These are phyloP conservation scores for Cryptophagus acutangulus DNA, from an alignment of 2,888 invertebrate genomes.

Conservation along the genomic window DNA sequence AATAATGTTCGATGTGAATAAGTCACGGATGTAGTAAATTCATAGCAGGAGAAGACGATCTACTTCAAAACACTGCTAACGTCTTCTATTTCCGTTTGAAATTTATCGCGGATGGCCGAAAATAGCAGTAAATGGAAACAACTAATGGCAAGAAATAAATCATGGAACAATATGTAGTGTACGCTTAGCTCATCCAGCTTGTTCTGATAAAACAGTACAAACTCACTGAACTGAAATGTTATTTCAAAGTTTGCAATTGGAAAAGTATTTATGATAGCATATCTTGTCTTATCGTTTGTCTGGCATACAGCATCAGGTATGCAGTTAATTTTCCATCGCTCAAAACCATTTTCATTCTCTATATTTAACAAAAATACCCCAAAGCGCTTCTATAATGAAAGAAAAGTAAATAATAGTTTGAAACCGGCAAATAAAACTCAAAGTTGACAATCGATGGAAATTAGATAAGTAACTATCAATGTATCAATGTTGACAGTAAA, in stretches of 20 bases:
- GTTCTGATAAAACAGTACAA: slow-evolving; percentile 34
- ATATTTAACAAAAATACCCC: no score
- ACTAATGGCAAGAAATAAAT: slow-evolving; percentile 40
- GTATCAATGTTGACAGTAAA: slow-evolving; percentile 9
- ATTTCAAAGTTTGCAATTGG: slow-evolving; percentile 34
- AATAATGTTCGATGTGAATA: no score
- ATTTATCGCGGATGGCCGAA: slow-evolving; percentile 33
- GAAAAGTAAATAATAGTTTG: no score
- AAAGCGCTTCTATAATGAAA: no score
- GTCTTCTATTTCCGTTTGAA: slow-evolving; percentile 27
- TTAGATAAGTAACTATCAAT: slow-evolving; percentile 3
- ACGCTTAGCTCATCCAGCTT: slow-evolving; percentile 24
- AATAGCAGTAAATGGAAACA: slow-evolving; percentile 38
- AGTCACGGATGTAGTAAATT: no score
- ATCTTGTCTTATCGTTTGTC: slow-evolving; percentile 24
- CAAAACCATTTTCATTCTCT: no score
- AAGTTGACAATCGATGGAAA: slow-evolving; percentile 6
- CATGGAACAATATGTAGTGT: slow-evolving; percentile 36
- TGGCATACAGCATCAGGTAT: not conserved
- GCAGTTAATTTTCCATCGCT: not conserved
- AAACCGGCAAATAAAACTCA: no score
- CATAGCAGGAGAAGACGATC: slow-evolving; percentile 10
- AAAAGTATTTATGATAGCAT: slow-evolving; percentile 27
- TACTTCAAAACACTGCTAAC: slow-evolving; percentile 14
- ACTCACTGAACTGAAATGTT: slow-evolving; percentile 32